Conservation (phyloP, 2,888 invertebrate species). For the Mythimna pallens region DNA sequence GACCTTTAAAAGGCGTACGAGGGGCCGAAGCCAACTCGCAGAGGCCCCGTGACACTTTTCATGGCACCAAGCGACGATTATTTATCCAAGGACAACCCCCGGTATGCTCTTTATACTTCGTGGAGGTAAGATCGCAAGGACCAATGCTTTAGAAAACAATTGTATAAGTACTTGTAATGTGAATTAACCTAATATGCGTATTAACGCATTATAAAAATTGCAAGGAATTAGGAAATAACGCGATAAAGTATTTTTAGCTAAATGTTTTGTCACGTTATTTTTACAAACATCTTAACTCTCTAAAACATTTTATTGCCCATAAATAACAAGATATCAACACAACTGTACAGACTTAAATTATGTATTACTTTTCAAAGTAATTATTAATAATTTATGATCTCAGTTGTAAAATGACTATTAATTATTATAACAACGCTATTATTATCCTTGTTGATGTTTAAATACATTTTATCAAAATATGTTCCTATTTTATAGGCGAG, state of each 20-base stretch:
- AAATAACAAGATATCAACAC: conserved; percentile 12
- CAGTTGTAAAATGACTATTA: conserved; percentile 37
- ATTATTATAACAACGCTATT: conserved; percentile 46
- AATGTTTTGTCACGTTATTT: neutral
- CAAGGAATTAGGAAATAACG: neutral
- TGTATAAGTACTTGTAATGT: too few species aligned
- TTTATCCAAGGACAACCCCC: too few species aligned
- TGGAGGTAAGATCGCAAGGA: too few species aligned
- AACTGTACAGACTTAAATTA: conserved; percentile 14
- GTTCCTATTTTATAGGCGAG: neutral
- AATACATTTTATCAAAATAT: conserved; percentile 32
- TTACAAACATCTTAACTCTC: conserved; percentile 2
- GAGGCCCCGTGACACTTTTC: too few species aligned
- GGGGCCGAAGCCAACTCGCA: too few species aligned
- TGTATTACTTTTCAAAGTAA: conserved; percentile 18
- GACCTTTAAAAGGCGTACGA: too few species aligned
- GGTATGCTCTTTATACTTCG: too few species aligned
- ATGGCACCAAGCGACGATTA: too few species aligned
- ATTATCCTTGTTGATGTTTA: conserved; percentile 55
- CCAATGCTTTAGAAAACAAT: too few species aligned
- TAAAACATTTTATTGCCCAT: conserved; percentile 2
- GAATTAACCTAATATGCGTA: too few species aligned
- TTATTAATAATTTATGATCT: conserved; percentile 44
- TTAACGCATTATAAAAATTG: too few species aligned
- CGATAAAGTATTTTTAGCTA: neutral